These are phyloP conservation scores for Castor canadensis DNA, from an alignment of 2,113 vertebrate genomes.

Conservation along the genomic window DNA sequence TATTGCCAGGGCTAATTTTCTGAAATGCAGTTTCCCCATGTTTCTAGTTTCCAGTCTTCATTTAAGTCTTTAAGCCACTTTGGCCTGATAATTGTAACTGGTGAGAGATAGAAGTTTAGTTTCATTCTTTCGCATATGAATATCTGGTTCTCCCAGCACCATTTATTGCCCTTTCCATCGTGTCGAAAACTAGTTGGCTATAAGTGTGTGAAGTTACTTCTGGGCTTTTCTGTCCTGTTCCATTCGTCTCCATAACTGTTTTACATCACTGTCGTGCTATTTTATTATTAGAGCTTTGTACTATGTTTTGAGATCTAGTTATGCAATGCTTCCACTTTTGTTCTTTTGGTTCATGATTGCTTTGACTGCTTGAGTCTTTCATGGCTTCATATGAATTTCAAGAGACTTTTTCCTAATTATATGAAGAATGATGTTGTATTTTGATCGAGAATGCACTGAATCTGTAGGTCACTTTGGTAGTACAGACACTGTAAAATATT, in stretches of 20 bases:
- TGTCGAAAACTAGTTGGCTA: neutral
- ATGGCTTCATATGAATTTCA: neutral
- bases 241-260: neutral
- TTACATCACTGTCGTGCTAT: neutral
- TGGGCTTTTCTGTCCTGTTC: neutral
- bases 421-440: neutral
- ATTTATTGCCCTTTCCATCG: neutral
- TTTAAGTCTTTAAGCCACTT: neutral
- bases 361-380: neutral
- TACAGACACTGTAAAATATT: neutral
- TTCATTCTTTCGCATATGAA: neutral
- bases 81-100: neutral
- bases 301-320: neutral
- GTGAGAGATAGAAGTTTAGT: neutral
- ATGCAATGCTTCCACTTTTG: neutral
- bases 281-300: neutral
- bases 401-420: neutral
- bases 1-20: neutral
- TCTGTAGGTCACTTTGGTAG: neutral
- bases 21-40: neutral
- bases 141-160: neutral
- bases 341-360: neutral
- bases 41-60: neutral
- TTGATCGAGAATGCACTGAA: neutral
- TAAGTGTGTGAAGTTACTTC: neutral